phyloP scores from a whole-genome alignment of 2,113 vertebrate genomes.

The Lathamus discolor region DNA sequence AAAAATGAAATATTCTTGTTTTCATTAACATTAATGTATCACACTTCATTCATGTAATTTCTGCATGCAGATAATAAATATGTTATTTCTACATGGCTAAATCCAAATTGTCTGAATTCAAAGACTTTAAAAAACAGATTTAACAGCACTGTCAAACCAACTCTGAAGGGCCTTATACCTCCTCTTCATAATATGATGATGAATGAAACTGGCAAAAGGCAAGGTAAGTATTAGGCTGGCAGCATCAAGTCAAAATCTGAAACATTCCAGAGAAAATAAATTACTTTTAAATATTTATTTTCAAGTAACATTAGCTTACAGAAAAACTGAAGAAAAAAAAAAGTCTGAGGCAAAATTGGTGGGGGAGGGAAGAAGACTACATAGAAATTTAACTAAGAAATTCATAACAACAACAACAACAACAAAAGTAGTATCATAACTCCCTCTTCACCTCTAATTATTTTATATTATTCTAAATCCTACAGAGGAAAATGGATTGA shows the following conservation, averaged over 20 bases:
- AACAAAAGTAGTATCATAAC: not conserved
- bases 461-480: not conserved
- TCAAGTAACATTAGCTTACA: not conserved
- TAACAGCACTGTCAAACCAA: not conserved
- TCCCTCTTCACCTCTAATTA: not conserved
- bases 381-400: not conserved
- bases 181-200: not conserved
- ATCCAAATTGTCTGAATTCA: not conserved
- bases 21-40: not conserved
- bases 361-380: not conserved
- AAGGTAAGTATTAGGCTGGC: not conserved
- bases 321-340: not conserved
- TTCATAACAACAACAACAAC: not conserved
- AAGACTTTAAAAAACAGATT: not conserved
- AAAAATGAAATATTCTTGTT: not conserved
- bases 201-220: not conserved
- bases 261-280: not conserved
- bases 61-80: not conserved
- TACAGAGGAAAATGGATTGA: not conserved
- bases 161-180: not conserved
- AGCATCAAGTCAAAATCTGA: not conserved
- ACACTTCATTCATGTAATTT: not conserved
- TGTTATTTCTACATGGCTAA: not conserved
- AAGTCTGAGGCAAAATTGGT: not conserved
- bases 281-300: not conserved